Evolutionary conservation across 2,888 invertebrate genomes (phyloP), one percentile per base, ranked within the genome.

Genomic region (Hetaerina titia): DNA sequence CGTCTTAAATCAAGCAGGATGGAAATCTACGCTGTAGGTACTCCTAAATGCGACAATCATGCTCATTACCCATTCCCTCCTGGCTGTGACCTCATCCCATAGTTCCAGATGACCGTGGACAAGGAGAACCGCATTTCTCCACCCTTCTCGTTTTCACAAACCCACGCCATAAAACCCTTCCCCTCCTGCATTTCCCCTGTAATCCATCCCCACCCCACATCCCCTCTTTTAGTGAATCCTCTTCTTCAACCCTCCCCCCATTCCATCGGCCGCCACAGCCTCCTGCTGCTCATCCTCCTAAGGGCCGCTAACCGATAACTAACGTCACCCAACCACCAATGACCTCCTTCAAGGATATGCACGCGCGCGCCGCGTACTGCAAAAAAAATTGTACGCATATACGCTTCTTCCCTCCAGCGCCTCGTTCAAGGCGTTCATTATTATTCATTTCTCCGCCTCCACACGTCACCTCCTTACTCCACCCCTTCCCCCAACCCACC

Each of bases 331-430:
- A 92, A 69, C 92, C 92, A 92, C 92, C 92, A 92, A 92, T 92
- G 92, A 92, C 92, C 92, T 92, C 92, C 57, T 92, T 92, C 92
- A 92, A 92, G 92, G 92, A 92, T 92, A 92, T 45, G 92, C 92
- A 92, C 92, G 90, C 25, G 90, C 90, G 90, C 90, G 31, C 56
- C 19, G 56, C 25, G 90, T 25, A 90, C 31, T 45, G 69, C 25
- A 69, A 92, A 74, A 92, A 69, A 74, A 56, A 92, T 81, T 31
- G 81, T 31, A 81, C 13, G 69, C 19, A 69, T 8, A 22, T 81
- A 81, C 81, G 81, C n/a, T 63, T 69, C 92, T 74, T 56, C 69
- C 69, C 64, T 90, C 63, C 63, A 81, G 63, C 90, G 90, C 81
- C 25, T 31, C 81, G 81, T 81, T 90, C 90, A 64, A 58, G 57